A percentile compares a stretch with the other conserved stretches of the same genome.
Evolutionary conservation across 2,113 vertebrate genomes (phyloP).

Genomic region (Hystrix brachyura): DNA sequence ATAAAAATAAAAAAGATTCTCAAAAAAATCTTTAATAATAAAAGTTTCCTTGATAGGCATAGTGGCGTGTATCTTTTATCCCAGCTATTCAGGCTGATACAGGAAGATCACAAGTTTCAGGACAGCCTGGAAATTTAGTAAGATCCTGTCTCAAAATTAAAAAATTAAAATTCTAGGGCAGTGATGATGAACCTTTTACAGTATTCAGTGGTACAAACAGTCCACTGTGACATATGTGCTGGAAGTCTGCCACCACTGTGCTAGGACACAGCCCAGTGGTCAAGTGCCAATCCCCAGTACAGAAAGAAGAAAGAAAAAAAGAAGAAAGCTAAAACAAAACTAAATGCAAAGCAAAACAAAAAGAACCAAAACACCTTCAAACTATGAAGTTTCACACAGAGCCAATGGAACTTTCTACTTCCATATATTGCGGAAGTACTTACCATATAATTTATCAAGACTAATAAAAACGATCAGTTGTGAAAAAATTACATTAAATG

Average conservation of each 20-base stretch:
- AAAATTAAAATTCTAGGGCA: background rate
- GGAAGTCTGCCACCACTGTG: background rate
- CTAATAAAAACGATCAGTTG: background rate
- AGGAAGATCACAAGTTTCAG: background rate
- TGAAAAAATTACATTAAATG: background rate
- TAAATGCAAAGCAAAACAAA: background rate
- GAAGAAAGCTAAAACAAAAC: background rate
- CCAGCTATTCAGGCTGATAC: background rate
- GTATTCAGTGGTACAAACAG: background rate
- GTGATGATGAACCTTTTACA: background rate
- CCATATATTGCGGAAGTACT: background rate
- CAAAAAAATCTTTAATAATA: background rate
- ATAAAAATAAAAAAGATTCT: no score
- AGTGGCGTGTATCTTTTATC: background rate
- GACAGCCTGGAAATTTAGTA: background rate
- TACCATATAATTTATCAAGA: background rate
- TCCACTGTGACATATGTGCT: rapidly evolving
- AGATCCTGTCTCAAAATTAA: background rate
- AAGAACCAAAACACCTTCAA: background rate
- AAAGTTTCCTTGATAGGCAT: background rate
- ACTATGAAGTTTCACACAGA: background rate
- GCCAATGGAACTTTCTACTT: background rate
- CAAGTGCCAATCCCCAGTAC: background rate
- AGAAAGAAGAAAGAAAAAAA: no score
- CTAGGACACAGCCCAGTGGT: background rate